These are phyloP conservation scores for Melospiza georgiana DNA, from an alignment of 2,113 vertebrate genomes.

Conservation along the genomic window DNA sequence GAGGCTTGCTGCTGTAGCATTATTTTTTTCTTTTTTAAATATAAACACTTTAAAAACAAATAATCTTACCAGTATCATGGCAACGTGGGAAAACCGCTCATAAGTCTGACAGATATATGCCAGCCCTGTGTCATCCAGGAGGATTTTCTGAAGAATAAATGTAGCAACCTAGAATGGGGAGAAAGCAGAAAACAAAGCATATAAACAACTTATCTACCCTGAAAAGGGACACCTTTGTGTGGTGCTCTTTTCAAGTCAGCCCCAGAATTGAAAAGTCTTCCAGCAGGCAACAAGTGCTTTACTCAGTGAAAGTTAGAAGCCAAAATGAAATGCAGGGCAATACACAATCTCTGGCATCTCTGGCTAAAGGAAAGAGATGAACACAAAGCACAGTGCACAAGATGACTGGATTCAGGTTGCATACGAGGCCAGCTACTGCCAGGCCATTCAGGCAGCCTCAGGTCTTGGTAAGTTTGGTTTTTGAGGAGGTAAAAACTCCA, in stretches of 20 bases:
- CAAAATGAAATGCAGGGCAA: neutral
- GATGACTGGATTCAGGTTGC: neutral
- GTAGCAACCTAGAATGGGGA: constrained; percentile 90
- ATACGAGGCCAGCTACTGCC: neutral
- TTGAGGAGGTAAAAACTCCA: neutral
- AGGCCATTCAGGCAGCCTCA: neutral
- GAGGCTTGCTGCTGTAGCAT: neutral
- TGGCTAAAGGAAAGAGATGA: neutral
- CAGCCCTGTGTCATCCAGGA: constrained; percentile 95
- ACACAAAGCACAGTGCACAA: neutral
- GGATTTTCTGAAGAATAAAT: constrained; percentile 97
- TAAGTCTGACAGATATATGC: constrained; percentile 98
- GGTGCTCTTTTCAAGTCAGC: neutral
- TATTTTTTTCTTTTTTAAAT: neutral
- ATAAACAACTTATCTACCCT: neutral
- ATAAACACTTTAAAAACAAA: neutral
- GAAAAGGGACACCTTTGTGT: neutral
- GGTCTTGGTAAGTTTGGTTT: neutral
- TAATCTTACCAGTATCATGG: constrained; percentile 93
- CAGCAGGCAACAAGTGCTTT: neutral
- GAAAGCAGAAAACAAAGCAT: neutral
- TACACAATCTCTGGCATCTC: neutral
- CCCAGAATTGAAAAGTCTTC: neutral
- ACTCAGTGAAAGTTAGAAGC: neutral
- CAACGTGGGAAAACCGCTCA: constrained; percentile 95